Conservation (phyloP, 2,797 vertebrate genomes). For the Echeneis naucrates region DNA sequence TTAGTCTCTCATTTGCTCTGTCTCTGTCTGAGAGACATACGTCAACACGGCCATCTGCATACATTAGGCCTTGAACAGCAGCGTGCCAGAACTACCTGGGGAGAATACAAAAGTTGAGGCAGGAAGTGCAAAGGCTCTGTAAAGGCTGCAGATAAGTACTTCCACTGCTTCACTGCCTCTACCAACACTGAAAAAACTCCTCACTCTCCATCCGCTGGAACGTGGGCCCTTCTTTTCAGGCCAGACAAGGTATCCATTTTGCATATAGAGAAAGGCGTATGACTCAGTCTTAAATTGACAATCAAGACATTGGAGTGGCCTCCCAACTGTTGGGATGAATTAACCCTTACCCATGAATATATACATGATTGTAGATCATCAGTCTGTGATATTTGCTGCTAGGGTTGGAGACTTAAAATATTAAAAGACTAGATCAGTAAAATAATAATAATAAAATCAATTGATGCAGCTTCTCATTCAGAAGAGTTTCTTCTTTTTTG, state of each 20-base stretch:
- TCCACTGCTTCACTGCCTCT: slow-evolving; percentile 18
- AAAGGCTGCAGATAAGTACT: slow-evolving; percentile 50
- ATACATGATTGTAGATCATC: neutral
- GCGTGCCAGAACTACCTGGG: slow-evolving; percentile 42
- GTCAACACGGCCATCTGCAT: slow-evolving; percentile 29
- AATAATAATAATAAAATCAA: too few species aligned
- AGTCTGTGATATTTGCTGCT: neutral
- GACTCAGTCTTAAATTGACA: slow-evolving; percentile 35
- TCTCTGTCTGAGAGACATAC: slow-evolving; percentile 5
- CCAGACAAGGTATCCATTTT: slow-evolving; percentile 58
- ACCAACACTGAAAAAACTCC: slow-evolving; percentile 35
- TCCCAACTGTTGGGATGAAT: slow-evolving; percentile 26
- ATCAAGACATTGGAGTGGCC: slow-evolving; percentile 27
- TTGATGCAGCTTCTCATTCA: neutral
- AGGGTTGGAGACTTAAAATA: too few species aligned
- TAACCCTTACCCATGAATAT: neutral
- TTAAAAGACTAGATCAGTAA: too few species aligned
- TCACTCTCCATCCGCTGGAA: slow-evolving; percentile 44
- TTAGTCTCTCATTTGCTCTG: slow-evolving; percentile 20
- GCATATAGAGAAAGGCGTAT: slow-evolving; percentile 24
- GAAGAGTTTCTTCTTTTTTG: neutral
- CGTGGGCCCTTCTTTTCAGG: slow-evolving; percentile 38
- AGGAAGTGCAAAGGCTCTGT: slow-evolving; percentile 40
- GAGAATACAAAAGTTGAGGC: slow-evolving; percentile 48
- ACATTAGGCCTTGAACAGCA: slow-evolving; percentile 43